Base-by-base conservation (phyloP, 92 coral and sea anemone genomes). In the Pocillopora grandis region DNA sequence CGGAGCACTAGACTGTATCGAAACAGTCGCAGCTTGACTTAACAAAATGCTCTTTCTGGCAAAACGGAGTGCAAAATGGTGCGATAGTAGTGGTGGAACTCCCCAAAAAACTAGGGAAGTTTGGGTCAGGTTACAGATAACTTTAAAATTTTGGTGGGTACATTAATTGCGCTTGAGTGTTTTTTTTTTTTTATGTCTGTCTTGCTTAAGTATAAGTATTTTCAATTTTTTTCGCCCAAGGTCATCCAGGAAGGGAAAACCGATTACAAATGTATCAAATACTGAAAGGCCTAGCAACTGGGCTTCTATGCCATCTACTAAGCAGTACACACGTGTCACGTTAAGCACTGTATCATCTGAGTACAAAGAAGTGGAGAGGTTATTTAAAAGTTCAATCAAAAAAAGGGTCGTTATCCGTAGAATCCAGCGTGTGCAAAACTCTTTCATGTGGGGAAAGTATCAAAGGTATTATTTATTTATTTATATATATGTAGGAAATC, bases 371-470 rank as follows among this genome's bases (percentile, higher is more conserved):
- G 79, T 88, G 62, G 80, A 85, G 65, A 57, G 35, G 33, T 21
- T 68, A 18, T 91, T 91, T 72, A 77, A 42, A 49, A 76, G 72
- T 12, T 61, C 90, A 2, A 60, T 91, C 20, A 52, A 60, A 55
- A 77, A 59, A 11, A 62, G 58, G 23, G 85, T 83, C 55, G 35
- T 31, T 16, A 66, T 88, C 42, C 27, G 80, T 17, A 56, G 75
- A n/a, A 77, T 88, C 58, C 85, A 91, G 36, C 82, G 94, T 1
- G 94, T 91, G n/a, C 94, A 91, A 68, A 91, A 91, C 84, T 83
- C 88, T 21, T 91, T 80, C 76, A 88, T 91, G 94, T 88, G 91
- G 92, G 94, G 85, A 23, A 91, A 88, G 76, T 91, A 84, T 56
- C 70, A 62, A 56, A 91, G 91, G 94, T 91, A 91, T 2, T 23